Evolutionary conservation across 2,113 vertebrate species (phyloP).

Genomic region (Cinclus mexicanus): DNA sequence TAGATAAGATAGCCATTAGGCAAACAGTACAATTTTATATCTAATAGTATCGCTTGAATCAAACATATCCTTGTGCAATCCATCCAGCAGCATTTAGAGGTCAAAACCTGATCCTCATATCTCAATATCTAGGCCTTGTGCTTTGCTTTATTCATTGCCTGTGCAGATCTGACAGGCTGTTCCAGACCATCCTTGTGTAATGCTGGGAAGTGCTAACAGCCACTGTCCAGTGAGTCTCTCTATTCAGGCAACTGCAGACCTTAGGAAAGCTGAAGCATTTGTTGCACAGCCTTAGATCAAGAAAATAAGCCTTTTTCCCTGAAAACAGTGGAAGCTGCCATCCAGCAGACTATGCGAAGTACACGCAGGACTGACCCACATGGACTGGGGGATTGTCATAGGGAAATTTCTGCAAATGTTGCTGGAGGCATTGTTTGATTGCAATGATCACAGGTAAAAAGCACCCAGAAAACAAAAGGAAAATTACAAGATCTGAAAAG

Average conservation of each 20-base stretch:
- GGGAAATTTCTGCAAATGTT: not conserved
- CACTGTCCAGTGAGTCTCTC: not conserved
- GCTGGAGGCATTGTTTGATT: not conserved
- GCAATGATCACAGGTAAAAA: not conserved
- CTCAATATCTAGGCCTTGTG: not conserved
- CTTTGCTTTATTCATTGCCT: slow-evolving; percentile 13
- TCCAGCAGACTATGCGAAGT: rapidly evolving
- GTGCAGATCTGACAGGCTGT: not conserved
- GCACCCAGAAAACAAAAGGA: not conserved
- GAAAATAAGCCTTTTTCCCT: not conserved
- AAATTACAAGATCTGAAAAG: not conserved
- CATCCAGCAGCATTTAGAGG: slow-evolving; percentile 27
- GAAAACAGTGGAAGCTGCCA: not conserved
- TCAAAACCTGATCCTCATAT: not conserved
- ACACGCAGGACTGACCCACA: rapidly evolving
- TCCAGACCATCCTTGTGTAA: not conserved
- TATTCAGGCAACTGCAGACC: not conserved
- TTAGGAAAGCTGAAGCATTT: not conserved
- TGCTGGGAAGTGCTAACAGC: not conserved
- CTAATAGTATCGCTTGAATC: not conserved
- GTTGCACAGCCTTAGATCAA: not conserved
- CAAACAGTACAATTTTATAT: not conserved
- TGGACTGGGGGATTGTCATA: not conserved
- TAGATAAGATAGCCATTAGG: not conserved
- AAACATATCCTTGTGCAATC: not conserved